Base-by-base conservation (phyloP, 2,888 invertebrate species). In the Xanthorhoe designata region DNA sequence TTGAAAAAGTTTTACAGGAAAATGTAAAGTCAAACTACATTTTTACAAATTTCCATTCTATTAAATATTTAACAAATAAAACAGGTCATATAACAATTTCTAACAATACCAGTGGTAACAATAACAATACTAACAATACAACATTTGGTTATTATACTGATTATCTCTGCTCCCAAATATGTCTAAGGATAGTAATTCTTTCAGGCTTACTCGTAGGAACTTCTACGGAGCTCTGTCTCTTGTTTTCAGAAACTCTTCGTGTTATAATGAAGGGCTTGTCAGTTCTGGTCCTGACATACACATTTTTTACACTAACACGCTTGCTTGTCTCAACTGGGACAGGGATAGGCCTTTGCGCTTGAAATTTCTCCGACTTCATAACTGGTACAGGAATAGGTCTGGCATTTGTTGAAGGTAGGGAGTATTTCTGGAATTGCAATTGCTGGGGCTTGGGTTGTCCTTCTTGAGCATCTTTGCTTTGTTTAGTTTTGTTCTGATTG, bases 101-200 rank as follows among this genome's bases (percentile, higher is more conserved):
- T n/a, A n/a, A n/a, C n/a, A n/a, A n/a, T n/a, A 67, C 61, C 62
- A 51, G 47, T 55, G 45, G 19, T 66, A 65, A 60, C 58, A 62
- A 62, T 15, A 57, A n/a, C 42, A 18, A n/a, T 50, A 10, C 24
- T 60, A 70, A 70, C 64, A 62, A 66, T 60, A 66, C 32, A 64
- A 71, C 45, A 17, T 59, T 67, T 73, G 49, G 61, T 66, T 69
- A 69, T 24, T n/a, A 24, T 3, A 24, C 24, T 24, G 61, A 61
- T 69, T 64, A 69, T 77, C 74, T 85, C 69, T 87, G 80, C 68
- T 86, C 80, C 89, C 88, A 88, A 54, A 84, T 70, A 56, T 85
- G 89, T 61, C 84, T 79, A 19, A 87, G 69, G 53, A 86, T 79
- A 17, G 81, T 79, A 38, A 82, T 63, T 65, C 79, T 85, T 15